phyloP scores from a whole-genome alignment of 2,888 invertebrate genomes.

The Pecten maximus region DNA sequence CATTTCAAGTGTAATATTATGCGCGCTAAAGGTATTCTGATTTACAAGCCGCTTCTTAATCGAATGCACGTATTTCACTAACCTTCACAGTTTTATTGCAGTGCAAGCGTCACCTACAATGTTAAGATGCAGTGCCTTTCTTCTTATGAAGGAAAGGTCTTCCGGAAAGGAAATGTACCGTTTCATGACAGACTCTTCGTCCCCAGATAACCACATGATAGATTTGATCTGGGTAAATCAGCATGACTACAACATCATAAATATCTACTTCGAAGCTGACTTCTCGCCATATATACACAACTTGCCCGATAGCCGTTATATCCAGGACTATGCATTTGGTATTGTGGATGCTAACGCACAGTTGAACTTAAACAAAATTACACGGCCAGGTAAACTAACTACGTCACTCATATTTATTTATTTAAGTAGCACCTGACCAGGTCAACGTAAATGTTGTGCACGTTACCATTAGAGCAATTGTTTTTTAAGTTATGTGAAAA shows the following conservation, averaged over 20 bases:
- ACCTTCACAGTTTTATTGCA: background rate
- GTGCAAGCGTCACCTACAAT: background rate
- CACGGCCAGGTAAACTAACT: constrained; percentile 31
- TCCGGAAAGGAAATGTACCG: constrained; percentile 39
- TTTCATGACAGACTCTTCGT: constrained; percentile 47
- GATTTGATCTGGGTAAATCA: constrained; percentile 49
- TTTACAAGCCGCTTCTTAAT: too few species aligned
- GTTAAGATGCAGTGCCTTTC: background rate
- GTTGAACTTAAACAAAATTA: constrained; percentile 37
- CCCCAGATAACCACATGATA: constrained; percentile 37
- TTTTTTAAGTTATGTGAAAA: too few species aligned
- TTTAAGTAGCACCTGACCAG: too few species aligned
- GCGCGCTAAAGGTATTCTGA: too few species aligned
- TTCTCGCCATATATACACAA: constrained; percentile 28
- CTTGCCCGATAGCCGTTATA: background rate
- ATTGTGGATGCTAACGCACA: constrained; percentile 35
- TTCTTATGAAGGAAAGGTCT: background rate
- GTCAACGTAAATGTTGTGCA: too few species aligned
- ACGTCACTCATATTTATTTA: too few species aligned
- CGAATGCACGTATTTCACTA: too few species aligned
- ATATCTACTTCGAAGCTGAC: constrained; percentile 40
- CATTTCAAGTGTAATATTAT: too few species aligned
- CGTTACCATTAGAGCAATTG: too few species aligned
- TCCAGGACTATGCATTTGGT: constrained; percentile 40
- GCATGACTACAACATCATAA: constrained; percentile 43